Conservation (phyloP, 1,140 invertebrate genomes). For the Drosophila pandora region DNA sequence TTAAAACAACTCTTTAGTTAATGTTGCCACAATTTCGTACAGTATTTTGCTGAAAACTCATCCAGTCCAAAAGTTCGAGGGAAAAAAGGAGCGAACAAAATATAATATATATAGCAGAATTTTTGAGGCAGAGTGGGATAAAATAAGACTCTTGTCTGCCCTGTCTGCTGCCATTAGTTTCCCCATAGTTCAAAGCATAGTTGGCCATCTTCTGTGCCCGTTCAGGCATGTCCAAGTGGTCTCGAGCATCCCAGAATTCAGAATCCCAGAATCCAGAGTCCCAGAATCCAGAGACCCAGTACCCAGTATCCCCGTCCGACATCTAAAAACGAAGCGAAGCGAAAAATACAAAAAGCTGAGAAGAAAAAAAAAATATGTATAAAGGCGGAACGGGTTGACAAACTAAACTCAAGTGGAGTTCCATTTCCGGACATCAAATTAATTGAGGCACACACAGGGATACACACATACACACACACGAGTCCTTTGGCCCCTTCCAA, state of each 20-base stretch:
- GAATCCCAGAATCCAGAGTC: neutral
- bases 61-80: neutral
- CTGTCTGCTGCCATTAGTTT: constrained; percentile 68
- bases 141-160: constrained; percentile 8
- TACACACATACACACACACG: neutral
- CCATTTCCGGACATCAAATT: constrained; percentile 80
- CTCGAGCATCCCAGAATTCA: constrained; percentile 34
- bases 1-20: no score
- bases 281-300: constrained; percentile 2
- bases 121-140: neutral
- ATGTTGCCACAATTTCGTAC: no score
- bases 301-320: constrained; percentile 1
- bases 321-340: constrained; percentile 61
- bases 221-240: constrained; percentile 70
- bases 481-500: neutral
- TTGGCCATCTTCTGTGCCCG: constrained; percentile 74
- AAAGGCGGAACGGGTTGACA: constrained; percentile 59
- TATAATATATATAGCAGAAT: neutral
- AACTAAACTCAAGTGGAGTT: constrained; percentile 77
- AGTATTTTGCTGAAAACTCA: no score
- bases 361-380: constrained; percentile 44
- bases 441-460: constrained; percentile 68
- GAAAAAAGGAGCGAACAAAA: neutral
- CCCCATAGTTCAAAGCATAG: constrained; percentile 78
- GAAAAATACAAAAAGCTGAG: constrained; percentile 34